phyloP scores from a whole-genome alignment of 1,140 invertebrate genomes.

The Scylla paramamosain region DNA sequence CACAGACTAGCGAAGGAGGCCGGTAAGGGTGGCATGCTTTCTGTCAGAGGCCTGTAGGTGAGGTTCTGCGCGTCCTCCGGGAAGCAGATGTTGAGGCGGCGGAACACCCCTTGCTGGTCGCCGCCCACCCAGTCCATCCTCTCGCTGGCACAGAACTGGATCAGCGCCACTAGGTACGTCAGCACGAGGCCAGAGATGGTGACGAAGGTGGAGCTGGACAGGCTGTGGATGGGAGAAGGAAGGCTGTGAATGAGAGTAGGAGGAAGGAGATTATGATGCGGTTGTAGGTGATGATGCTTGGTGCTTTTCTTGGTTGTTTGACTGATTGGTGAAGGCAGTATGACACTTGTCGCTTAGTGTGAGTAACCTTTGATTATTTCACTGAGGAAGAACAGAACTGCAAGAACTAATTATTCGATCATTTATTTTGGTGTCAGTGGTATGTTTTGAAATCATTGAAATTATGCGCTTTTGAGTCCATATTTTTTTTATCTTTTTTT shows the following conservation, averaged over 20 bases:
- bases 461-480: too few species aligned
- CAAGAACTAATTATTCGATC: too few species aligned
- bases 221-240: background rate
- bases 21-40: too few species aligned
- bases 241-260: background rate
- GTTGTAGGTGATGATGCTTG: background rate
- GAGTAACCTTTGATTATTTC: too few species aligned
- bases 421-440: too few species aligned
- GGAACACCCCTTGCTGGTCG: background rate
- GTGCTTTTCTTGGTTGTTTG: background rate
- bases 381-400: too few species aligned
- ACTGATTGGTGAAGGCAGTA: too few species aligned
- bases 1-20: too few species aligned
- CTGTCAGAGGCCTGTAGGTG: too few species aligned
- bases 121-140: background rate
- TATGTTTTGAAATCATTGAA: too few species aligned
- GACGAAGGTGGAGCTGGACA: background rate
- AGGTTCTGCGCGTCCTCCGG: background rate
- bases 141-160: background rate
- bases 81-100: background rate
- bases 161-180: background rate
- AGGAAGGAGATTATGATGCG: background rate
- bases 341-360: too few species aligned
- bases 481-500: too few species aligned
- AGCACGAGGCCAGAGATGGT: background rate